Evolutionary conservation across 35 echinoderm and acorn worm genomes (phyloP), one percentile per base, ranked within the genome.

Genomic region (Heliocidaris tuberculata): DNA sequence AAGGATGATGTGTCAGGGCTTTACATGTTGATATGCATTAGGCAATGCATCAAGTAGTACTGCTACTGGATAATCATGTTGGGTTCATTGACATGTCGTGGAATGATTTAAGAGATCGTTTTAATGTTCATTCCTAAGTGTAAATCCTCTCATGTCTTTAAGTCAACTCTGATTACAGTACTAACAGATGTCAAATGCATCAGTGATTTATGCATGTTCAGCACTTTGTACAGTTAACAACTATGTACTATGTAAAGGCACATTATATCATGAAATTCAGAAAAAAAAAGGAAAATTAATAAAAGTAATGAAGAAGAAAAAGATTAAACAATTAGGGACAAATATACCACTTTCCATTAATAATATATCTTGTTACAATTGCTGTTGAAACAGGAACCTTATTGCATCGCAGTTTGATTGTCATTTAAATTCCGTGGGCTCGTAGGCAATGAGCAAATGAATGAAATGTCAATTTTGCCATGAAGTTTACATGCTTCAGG

Each of bases 401-500:
- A 78, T 78, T n/a, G n/a, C 65, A 78, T 78, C 3, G 7, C 65
- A 78, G 65, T 78, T 78, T 78, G 65, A 78, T 78, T 78, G 65
- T 78, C 65, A 78, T 78, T 78, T 78, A 78, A 78, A 78, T n/a
- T n/a, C 65, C n/a, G 65, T n/a, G 5, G 8, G 65, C 65, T 78
- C 27, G 65, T 78, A 78, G 65, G 65, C 65, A 78, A 27, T 78
- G 65, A 78, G 65, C 65, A 78, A 78, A 78, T 78, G 65, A 78
- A 78, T 78, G 65, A 78, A 78, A 78, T 78, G 65, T 78, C 65
- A 78, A 78, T 78, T 78, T 78, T 78, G 19, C 8, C 21, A 5
- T 78, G 65, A 78, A 78, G 65, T 78, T 78, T 78, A 78, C 65
- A 78, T 3, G 65, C 65, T 78, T 5, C 19, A 78, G 65, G 65